A percentile compares a stretch with the other conserved stretches of the same genome.
Evolutionary conservation across 2,797 vertebrate species (phyloP).

Genomic region (Pipistrellus kuhlii): DNA sequence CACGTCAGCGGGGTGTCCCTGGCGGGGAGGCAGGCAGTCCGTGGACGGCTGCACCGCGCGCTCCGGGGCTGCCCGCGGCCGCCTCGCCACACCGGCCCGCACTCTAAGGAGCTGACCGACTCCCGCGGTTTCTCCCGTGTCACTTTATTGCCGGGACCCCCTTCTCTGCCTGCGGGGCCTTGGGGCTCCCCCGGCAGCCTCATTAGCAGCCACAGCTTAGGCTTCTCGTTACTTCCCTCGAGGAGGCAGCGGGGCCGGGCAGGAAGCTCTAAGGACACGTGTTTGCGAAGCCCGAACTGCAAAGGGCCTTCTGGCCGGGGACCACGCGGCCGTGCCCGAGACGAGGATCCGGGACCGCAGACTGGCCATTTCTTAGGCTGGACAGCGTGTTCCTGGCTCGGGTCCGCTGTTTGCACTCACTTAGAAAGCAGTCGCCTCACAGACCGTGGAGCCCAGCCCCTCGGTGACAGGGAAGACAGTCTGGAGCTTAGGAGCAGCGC

Average conservation of each 20-base stretch:
- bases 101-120: not conserved
- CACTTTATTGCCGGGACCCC: fast-evolving
- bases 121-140: not conserved
- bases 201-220: not conserved
- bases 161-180: not conserved
- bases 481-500: fast-evolving
- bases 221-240: not conserved
- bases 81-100: too few species aligned
- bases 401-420: not conserved
- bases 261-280: not conserved
- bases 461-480: too few species aligned
- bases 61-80: not conserved
- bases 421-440: not conserved
- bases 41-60: fast-evolving
- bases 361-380: too few species aligned
- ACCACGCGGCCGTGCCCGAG: fast-evolving
- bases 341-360: fast-evolving
- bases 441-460: not conserved
- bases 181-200: not conserved
- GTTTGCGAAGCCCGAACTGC: not conserved
- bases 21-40: not conserved
- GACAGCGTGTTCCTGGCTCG: too few species aligned
- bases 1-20: fast-evolving
- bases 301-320: not conserved
- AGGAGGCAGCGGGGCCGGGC: not conserved